Evolutionary conservation across 1,140 invertebrate genomes (phyloP).

Genomic region (Paralvinella palmiformis): DNA sequence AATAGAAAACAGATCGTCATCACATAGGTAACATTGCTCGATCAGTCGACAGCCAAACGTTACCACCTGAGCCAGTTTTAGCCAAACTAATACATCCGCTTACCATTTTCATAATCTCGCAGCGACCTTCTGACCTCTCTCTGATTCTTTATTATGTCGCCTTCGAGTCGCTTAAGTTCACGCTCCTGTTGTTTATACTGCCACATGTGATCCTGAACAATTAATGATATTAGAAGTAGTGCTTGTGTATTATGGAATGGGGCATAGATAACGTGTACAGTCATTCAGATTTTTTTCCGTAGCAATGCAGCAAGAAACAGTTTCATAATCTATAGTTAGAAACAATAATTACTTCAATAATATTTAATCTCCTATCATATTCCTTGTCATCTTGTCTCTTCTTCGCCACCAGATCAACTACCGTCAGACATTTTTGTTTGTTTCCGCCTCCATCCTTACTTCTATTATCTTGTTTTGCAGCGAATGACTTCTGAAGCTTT

Average conservation of each 20-base stretch:
- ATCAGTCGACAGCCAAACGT: too few species aligned
- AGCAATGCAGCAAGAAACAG: too few species aligned
- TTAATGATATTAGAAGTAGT: background rate
- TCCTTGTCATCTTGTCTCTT: conserved; percentile 37
- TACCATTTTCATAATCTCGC: conserved; percentile 46
- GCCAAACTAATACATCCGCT: too few species aligned
- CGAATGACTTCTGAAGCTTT: conserved; percentile 32
- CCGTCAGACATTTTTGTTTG: conserved; percentile 17
- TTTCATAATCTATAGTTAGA: too few species aligned
- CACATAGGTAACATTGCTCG: too few species aligned
- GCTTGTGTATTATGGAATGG: too few species aligned
- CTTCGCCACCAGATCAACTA: conserved; percentile 29
- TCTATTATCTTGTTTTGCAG: conserved; percentile 29
- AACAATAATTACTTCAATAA: conserved; percentile 44
- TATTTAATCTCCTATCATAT: conserved; percentile 38
- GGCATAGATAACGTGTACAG: too few species aligned
- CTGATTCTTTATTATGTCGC: conserved; percentile 48
- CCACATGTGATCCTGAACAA: conserved; percentile 47
- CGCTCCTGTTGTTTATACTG: conserved; percentile 48
- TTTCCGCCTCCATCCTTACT: background rate
- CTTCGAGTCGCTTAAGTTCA: conserved; percentile 44
- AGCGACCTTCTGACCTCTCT: conserved; percentile 40
- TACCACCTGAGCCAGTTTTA: too few species aligned
- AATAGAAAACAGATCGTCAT: too few species aligned
- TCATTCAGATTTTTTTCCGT: background rate